Conservation (phyloP, 2,797 vertebrate species). For the Pipistrellus kuhlii region DNA sequence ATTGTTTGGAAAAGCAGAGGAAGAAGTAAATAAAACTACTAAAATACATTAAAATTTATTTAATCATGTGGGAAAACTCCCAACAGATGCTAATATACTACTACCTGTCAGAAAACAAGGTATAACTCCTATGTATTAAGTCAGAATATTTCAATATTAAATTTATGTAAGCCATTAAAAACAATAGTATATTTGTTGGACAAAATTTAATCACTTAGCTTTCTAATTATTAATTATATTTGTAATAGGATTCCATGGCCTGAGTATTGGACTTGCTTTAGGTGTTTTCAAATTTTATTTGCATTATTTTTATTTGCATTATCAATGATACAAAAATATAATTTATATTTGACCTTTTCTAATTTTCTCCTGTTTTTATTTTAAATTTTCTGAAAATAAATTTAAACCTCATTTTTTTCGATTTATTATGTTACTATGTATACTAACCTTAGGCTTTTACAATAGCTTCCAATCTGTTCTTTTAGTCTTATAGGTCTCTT, state of each 20-base stretch:
- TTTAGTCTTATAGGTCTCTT: neutral
- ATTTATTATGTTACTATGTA: neutral
- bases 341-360: neutral
- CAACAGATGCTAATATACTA: neutral
- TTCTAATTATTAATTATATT: neutral
- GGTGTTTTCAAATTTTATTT: neutral
- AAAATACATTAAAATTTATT: neutral
- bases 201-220: neutral
- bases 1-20: neutral
- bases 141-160: neutral
- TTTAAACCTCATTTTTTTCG: neutral
- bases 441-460: neutral
- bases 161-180: neutral
- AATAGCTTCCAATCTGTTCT: neutral
- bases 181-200: neutral
- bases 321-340: neutral
- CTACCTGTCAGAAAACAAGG: neutral
- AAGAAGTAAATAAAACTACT: neutral
- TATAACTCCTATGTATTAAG: neutral
- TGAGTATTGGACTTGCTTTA: neutral
- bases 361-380: neutral
- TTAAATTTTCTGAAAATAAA: neutral
- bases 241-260: neutral
- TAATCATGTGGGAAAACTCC: neutral
- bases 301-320: neutral